Percentiles rank a stretch among this genome's conserved stretches.
Conservation (phyloP, 2,797 vertebrate species). For the Microctenopoma steveboyesi region DNA sequence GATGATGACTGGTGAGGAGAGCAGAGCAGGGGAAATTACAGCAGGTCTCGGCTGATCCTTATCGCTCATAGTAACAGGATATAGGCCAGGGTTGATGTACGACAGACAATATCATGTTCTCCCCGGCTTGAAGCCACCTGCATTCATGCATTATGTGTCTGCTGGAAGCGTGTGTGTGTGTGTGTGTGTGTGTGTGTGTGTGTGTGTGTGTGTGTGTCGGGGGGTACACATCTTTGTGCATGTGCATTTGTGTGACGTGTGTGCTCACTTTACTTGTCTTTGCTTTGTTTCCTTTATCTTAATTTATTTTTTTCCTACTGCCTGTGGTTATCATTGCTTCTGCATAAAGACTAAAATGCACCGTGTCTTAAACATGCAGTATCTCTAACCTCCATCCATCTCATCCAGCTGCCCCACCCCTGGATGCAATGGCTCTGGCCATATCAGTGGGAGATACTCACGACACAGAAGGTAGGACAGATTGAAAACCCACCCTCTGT, state of each 20-base stretch:
- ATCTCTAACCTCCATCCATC: slow-evolving; percentile 79
- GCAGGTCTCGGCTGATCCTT: slow-evolving; percentile 71
- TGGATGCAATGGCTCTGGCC: slow-evolving; percentile 95
- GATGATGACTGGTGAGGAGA: slow-evolving; percentile 53
- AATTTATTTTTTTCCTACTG: slow-evolving; percentile 40
- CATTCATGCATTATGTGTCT: slow-evolving; percentile 61
- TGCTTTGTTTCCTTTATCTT: slow-evolving; percentile 47
- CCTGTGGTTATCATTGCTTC: slow-evolving; percentile 55
- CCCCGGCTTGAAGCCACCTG: slow-evolving; percentile 64
- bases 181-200: background rate
- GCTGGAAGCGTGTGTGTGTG: background rate
- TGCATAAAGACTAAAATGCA: slow-evolving; percentile 64
- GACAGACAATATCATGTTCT: slow-evolving; percentile 70
- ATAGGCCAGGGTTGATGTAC: slow-evolving; percentile 75
- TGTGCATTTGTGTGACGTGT: slow-evolving; percentile 53
- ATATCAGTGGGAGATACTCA: slow-evolving; percentile 96
- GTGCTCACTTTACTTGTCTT: slow-evolving; percentile 54
- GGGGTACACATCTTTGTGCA: slow-evolving; percentile 43
- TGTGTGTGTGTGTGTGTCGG: background rate
- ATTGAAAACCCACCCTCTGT: slow-evolving; percentile 64
- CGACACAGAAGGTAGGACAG: slow-evolving; percentile 95
- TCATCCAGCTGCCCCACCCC: slow-evolving; percentile 94
- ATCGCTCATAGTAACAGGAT: slow-evolving; percentile 76
- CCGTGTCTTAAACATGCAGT: slow-evolving; percentile 60
- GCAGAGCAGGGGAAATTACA: slow-evolving; percentile 75